Evolutionary conservation across 2,797 vertebrate genomes (phyloP).

Genomic region (Anguilla pacifica): DNA sequence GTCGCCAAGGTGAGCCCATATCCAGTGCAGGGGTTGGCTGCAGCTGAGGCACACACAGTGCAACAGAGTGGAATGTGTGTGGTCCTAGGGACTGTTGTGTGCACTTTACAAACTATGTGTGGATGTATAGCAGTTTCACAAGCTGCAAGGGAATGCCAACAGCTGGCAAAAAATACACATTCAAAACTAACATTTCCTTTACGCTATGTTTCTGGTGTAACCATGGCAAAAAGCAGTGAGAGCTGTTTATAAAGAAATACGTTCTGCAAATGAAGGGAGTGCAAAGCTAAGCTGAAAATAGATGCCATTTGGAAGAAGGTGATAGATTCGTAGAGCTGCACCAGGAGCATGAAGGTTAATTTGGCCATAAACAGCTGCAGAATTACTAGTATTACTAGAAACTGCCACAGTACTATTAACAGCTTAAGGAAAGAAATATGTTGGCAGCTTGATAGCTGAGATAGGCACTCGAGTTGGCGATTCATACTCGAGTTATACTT

Average conservation of each 20-base stretch:
- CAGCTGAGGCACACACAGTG: background rate
- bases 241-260: too few relatives aligned
- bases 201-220: background rate
- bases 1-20: constrained; percentile 47
- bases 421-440: too few relatives aligned
- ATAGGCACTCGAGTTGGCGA: too few relatives aligned
- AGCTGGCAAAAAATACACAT: background rate
- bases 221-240: background rate
- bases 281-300: background rate
- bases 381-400: background rate
- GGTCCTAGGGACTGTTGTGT: background rate
- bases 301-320: background rate
- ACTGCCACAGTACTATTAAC: too few relatives aligned
- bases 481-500: too few relatives aligned
- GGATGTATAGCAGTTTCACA: background rate
- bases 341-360: background rate
- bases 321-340: background rate
- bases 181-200: background rate
- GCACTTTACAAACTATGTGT: background rate
- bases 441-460: too few relatives aligned
- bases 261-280: background rate
- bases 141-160: background rate
- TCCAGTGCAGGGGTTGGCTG: background rate
- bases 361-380: background rate
- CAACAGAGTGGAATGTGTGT: constrained; percentile 57